Percentiles rank a stretch among this genome's conserved stretches.
Conservation (phyloP, 1,140 invertebrate genomes). For the Cherax destructor region DNA sequence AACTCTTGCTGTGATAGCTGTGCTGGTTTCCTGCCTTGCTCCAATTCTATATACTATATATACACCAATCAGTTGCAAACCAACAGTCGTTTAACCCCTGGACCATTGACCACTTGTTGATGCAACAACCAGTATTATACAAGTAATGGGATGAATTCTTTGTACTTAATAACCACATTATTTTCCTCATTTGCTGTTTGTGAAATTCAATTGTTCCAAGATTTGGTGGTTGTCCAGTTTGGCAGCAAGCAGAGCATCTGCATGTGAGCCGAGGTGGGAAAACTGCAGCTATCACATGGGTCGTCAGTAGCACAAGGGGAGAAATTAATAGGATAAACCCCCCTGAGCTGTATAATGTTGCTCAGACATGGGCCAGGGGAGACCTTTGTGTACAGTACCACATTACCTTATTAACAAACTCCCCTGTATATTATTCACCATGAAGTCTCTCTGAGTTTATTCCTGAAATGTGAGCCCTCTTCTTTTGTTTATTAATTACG, state of each 20-base stretch:
- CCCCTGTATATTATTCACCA: neutral
- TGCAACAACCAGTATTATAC: neutral
- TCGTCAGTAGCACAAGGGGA: neutral
- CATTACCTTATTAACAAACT: neutral
- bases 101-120: neutral
- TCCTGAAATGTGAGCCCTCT: neutral
- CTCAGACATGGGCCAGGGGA: conserved; percentile 30
- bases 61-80: neutral
- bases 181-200: too few relatives aligned
- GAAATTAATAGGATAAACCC: neutral
- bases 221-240: neutral
- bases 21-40: neutral
- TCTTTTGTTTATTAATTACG: neutral
- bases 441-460: neutral
- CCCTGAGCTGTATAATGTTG: conserved; percentile 6
- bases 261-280: neutral
- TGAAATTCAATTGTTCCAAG: neutral
- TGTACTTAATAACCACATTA: too few relatives aligned
- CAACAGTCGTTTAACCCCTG: neutral
- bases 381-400: conserved; percentile 18
- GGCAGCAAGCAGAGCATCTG: neutral
- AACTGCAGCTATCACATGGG: conserved; percentile 30
- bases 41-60: neutral
- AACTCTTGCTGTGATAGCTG: neutral
- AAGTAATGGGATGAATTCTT: neutral